phyloP scores from a whole-genome alignment of 2,888 invertebrate species.

The Smittia sp. region DNA sequence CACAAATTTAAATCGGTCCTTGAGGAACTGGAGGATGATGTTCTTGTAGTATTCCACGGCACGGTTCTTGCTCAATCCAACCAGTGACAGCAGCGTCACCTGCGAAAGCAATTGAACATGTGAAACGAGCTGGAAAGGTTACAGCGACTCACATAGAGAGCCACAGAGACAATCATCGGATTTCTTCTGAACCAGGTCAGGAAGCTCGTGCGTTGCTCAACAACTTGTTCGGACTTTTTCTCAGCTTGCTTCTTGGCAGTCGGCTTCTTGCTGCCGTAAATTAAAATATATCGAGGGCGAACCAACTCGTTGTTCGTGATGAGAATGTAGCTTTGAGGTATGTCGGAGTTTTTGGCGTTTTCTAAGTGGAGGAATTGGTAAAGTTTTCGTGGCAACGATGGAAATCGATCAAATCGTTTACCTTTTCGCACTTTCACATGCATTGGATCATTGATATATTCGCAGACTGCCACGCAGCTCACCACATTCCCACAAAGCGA shows the following conservation, averaged over 20 bases:
- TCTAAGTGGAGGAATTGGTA: conserved; percentile 38
- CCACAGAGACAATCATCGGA: conserved; percentile 42
- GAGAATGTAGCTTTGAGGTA: conserved; percentile 69
- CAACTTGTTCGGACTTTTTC: neutral
- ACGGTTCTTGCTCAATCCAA: conserved; percentile 42
- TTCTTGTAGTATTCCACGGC: conserved; percentile 28
- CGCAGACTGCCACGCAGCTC: conserved; percentile 76
- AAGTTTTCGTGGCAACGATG: no score
- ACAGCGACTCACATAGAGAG: conserved; percentile 42
- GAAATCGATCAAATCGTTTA: neutral
- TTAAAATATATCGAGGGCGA: conserved; percentile 70
- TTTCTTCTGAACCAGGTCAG: conserved; percentile 43
- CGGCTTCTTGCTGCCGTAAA: conserved; percentile 55
- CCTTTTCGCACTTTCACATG: conserved; percentile 58
- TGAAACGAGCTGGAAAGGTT: neutral
- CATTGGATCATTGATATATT: conserved; percentile 70
- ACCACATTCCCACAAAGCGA: conserved; percentile 73
- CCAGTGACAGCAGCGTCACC: conserved; percentile 41
- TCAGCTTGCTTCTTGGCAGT: neutral
- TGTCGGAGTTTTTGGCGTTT: conserved; percentile 50
- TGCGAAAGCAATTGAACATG: neutral
- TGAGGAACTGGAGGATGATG: neutral
- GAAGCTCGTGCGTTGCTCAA: conserved; percentile 23
- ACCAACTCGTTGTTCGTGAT: conserved; percentile 75
- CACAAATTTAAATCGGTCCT: conserved; percentile 23